phyloP scores from a whole-genome alignment of 2,113 vertebrate genomes.

The Sinocyclocheilus maitianheensis region DNA sequence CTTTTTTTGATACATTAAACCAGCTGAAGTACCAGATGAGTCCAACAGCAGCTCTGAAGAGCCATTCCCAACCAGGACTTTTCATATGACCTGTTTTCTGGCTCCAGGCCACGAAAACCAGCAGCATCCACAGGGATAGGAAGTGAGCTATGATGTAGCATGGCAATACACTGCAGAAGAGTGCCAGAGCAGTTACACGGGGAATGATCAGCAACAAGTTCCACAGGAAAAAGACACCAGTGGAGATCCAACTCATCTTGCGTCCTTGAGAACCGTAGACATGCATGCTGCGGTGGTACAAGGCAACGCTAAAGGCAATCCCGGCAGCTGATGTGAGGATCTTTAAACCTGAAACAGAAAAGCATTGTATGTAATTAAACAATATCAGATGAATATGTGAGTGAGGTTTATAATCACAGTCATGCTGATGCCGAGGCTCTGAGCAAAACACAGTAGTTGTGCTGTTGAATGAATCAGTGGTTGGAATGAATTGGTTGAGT shows the following conservation, averaged over 20 bases:
- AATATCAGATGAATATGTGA: neutral
- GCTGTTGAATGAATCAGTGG: neutral
- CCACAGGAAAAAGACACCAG: constrained; percentile 77
- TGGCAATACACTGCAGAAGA: constrained; percentile 76
- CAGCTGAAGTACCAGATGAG: constrained; percentile 85
- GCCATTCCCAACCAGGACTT: constrained; percentile 59
- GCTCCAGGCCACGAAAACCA: constrained; percentile 78
- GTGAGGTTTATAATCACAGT: neutral
- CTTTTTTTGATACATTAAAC: constrained; percentile 75
- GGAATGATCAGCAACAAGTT: constrained; percentile 80
- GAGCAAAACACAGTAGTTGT: neutral
- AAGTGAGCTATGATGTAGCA: constrained; percentile 70
- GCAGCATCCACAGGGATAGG: constrained; percentile 68
- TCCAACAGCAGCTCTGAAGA: constrained; percentile 77
- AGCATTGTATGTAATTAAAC: neutral
- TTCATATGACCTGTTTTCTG: constrained; percentile 82
- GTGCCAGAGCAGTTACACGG: constrained; percentile 70
- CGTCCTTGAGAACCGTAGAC: constrained; percentile 70
- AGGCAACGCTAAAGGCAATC: constrained; percentile 76
- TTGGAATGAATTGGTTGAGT: neutral
- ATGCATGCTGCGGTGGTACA: constrained; percentile 80
- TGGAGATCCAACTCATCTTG: constrained; percentile 62
- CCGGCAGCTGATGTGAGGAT: constrained; percentile 67
- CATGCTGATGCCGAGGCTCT: neutral
- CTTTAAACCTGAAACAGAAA: constrained; percentile 68